Conservation (phyloP, 1,140 invertebrate species). For the Phymorhynchus buccinoides region DNA sequence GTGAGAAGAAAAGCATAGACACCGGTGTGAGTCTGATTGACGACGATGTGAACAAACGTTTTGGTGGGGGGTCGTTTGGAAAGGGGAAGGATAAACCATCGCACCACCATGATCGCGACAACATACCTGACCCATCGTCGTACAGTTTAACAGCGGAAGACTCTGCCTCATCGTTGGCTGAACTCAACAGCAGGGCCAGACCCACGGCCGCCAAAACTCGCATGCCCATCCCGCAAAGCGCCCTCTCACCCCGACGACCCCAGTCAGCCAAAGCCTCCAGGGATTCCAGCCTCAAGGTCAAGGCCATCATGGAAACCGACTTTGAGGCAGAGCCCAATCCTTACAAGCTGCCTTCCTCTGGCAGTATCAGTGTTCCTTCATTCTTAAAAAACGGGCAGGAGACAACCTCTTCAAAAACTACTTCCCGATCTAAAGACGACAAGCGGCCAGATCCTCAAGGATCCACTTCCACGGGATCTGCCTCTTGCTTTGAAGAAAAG, state of each 20-base stretch:
- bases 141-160: slow-evolving; percentile 51
- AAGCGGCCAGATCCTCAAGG: slow-evolving; percentile 10
- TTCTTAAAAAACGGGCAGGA: slow-evolving; percentile 55
- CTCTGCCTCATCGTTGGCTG: slow-evolving; percentile 13
- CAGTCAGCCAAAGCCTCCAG: slow-evolving; percentile 44
- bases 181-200: slow-evolving; percentile 37
- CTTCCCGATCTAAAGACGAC: not conserved
- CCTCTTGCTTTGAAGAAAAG: not conserved
- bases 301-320: slow-evolving; percentile 48
- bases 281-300: slow-evolving; percentile 45
- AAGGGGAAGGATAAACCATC: not conserved
- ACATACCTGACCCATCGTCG: slow-evolving; percentile 40
- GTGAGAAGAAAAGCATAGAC: slow-evolving; percentile 59
- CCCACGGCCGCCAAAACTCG: slow-evolving; percentile 42
- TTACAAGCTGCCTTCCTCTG: slow-evolving; percentile 58
- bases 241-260: slow-evolving; percentile 45
- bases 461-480: not conserved
- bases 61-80: not conserved
- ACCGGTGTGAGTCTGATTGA: slow-evolving; percentile 50
- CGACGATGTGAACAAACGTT: not conserved
- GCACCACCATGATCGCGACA: slow-evolving; percentile 4
- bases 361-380: slow-evolving; percentile 54
- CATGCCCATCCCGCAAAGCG: slow-evolving; percentile 44
- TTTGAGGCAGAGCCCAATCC: slow-evolving; percentile 52
- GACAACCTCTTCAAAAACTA: slow-evolving; percentile 49